Evolutionary conservation across 2,113 vertebrate species (phyloP), one percentile per base, ranked within the genome.

Genomic region (Psilopsiagon aurifrons): DNA sequence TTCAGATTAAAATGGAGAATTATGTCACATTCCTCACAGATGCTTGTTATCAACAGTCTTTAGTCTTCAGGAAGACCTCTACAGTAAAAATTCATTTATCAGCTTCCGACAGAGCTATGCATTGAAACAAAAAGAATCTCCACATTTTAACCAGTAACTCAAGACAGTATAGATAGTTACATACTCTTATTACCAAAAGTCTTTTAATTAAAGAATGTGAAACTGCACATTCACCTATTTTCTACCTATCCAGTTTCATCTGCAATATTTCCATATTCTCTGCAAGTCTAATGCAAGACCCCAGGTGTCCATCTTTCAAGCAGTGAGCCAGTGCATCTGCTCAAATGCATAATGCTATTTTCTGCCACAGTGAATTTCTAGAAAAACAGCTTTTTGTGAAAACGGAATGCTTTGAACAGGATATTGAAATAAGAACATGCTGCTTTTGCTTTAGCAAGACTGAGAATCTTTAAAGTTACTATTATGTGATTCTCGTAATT

Each of bases 271-370:
- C 44, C 43, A 59, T 35, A 64, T 60, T 94, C 51, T 80, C 35
- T 64, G 10, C 35, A 92, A 87, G 17, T 79, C 44, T 78, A 92
- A 82, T n/a, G 51, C 20, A 79, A 88, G 73, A 92, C 60, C 76
- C 55, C 83, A 92, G 83, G 64, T 96, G 83, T 86, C 88, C 55
- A 78, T 60, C 62, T 79, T 73, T 68, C 93, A 92, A 0, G 6
- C 35, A 79, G 29, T 64, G 62, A 89, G 81, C 16, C 66, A 86
- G 39, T 68, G 37, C 57, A 91, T 82, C 62, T 95, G 54, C 66
- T 94, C 44, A 95, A 85, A 94, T 60, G 73, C 43, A 60, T 51
- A 91, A 94, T 77, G 63, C 28, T 88, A 55, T 95, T 94, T 94
- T 94, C 92, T 91, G 76, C 91, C 76, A 95, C 76, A 92, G 19